A percentile compares a stretch with the other conserved stretches of the same genome.
phyloP scores from a whole-genome alignment of 2,888 invertebrate genomes.

The Parelbella ahira region DNA sequence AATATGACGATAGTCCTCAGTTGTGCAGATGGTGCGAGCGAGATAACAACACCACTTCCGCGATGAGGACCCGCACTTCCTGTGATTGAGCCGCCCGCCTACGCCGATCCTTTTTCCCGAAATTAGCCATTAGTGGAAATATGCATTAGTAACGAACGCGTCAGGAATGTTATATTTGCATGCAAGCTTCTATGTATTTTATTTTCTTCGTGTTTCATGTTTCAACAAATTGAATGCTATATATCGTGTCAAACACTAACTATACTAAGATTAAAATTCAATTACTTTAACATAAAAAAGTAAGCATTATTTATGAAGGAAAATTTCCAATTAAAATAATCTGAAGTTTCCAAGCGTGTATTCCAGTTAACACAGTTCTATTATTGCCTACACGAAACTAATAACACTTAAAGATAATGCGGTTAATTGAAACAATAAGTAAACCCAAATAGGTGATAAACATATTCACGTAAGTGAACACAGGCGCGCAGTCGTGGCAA shows the following conservation, averaged over 20 bases:
- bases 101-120: slow-evolving; percentile 42
- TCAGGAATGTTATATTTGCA: slow-evolving; percentile 15
- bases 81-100: slow-evolving; percentile 72
- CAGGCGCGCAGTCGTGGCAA: slow-evolving; percentile 34
- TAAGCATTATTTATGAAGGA: too few species aligned
- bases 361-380: too few species aligned
- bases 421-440: slow-evolving; percentile 25
- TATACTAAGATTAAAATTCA: too few species aligned
- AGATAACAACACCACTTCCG: slow-evolving; percentile 78
- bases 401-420: slow-evolving; percentile 15
- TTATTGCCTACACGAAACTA: not conserved
- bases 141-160: slow-evolving; percentile 34
- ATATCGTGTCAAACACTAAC: too few species aligned
- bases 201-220: not conserved
- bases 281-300: too few species aligned
- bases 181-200: slow-evolving; percentile 7
- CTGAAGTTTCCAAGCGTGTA: too few species aligned
- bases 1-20: slow-evolving; percentile 5
- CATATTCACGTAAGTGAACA: slow-evolving; percentile 11
- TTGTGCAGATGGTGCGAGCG: slow-evolving; percentile 44
- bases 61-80: slow-evolving; percentile 81
- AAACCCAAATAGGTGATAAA: slow-evolving; percentile 24
- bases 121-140: slow-evolving; percentile 44
- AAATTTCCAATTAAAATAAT: too few species aligned
- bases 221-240: too few species aligned